phyloP scores from a whole-genome alignment of 2,113 vertebrate genomes.

The Pungitius pungitius region DNA sequence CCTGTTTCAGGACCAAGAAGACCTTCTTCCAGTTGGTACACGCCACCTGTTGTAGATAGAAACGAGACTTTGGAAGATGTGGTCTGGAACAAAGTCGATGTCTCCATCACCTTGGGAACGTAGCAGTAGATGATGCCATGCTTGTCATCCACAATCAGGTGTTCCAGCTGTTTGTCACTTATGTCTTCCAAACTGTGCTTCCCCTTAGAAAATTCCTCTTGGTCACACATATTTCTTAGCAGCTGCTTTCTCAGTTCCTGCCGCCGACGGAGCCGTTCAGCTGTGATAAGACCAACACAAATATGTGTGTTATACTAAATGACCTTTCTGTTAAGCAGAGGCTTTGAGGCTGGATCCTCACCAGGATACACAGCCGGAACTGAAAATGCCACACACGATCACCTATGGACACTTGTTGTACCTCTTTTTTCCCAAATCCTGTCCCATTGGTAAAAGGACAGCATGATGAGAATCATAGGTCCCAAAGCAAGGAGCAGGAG shows the following conservation, averaged over 20 bases:
- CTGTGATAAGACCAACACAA: background rate
- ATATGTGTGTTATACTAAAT: background rate
- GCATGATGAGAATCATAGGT: background rate
- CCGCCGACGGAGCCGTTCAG: background rate
- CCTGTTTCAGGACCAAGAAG: slow-evolving; percentile 15
- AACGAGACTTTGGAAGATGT: background rate
- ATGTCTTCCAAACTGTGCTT: background rate
- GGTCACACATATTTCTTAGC: slow-evolving; percentile 2
- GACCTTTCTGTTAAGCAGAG: too few species aligned
- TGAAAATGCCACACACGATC: background rate
- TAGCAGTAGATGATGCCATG: slow-evolving; percentile 52
- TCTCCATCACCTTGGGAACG: slow-evolving; percentile 48
- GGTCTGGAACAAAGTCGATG: background rate
- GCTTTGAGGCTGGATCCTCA: fast-evolving
- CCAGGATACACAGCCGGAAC: slow-evolving; percentile 3
- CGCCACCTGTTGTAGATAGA: slow-evolving; percentile 49
- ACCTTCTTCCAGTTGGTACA: slow-evolving; percentile 57
- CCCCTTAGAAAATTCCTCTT: background rate
- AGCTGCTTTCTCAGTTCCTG: slow-evolving; percentile 25
- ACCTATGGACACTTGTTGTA: background rate
- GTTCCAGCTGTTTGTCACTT: fast-evolving
- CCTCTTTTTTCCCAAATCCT: background rate
- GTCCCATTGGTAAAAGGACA: background rate
- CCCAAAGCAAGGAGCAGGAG: background rate
- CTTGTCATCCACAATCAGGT: slow-evolving; percentile 46